A percentile compares a stretch with the other conserved stretches of the same genome.
These are phyloP conservation scores for Myripristis murdjan DNA, from an alignment of 2,797 vertebrate species.

Conservation along the genomic window DNA sequence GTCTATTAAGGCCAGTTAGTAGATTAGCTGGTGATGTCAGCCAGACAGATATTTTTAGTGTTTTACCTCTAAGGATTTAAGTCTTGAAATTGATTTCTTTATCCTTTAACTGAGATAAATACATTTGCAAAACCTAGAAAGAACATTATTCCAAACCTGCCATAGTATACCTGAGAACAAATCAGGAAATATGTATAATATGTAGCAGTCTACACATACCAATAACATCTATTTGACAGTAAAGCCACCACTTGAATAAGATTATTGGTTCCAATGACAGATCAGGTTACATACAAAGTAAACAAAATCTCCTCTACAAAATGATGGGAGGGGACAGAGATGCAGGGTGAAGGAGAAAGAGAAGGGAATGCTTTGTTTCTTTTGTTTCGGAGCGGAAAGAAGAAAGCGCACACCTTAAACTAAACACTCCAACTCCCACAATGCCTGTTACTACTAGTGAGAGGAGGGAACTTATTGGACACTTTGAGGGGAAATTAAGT, in stretches of 20 bases:
- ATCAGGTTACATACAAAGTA: not conserved
- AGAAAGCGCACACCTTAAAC: conserved; percentile 31
- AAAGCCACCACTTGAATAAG: not conserved
- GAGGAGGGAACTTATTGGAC: conserved; percentile 46
- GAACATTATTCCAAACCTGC: too few relatives aligned
- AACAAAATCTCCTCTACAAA: not conserved
- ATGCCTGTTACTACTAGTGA: conserved; percentile 50
- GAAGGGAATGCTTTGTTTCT: conserved; percentile 4
- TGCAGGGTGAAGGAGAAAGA: not conserved
- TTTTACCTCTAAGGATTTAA: too few relatives aligned
- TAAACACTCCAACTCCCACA: conserved; percentile 68
- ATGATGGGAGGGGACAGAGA: not conserved
- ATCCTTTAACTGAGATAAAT: too few relatives aligned
- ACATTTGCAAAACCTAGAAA: too few relatives aligned
- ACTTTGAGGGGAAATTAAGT: conserved; percentile 41
- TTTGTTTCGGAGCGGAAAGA: conserved; percentile 43
- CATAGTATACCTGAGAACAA: too few relatives aligned
- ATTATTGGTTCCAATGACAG: not conserved
- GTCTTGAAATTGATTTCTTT: too few relatives aligned
- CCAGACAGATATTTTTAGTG: too few relatives aligned
- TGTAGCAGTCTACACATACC: too few relatives aligned
- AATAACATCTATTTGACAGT: not conserved
- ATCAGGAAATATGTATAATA: too few relatives aligned
- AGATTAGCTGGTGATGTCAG: too few relatives aligned
- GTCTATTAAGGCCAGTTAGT: too few relatives aligned